Percentiles rank a stretch among this genome's conserved stretches.
Conservation (phyloP, 2,113 vertebrate genomes). For the Phrynocephalus versicolor region DNA sequence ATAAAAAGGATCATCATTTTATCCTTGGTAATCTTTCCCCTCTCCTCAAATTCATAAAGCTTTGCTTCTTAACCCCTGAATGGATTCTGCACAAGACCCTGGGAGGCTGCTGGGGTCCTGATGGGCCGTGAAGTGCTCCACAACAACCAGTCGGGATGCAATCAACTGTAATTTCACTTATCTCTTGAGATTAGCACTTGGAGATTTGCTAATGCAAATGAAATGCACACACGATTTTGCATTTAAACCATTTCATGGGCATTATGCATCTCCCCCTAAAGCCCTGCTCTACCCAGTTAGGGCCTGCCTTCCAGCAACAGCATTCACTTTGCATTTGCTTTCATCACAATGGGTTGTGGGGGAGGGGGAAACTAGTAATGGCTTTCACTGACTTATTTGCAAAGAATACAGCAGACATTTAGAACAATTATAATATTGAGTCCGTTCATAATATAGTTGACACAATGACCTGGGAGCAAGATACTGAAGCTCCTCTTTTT, state of each 20-base stretch:
- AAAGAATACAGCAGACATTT: slow-evolving; percentile 44
- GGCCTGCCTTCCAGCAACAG: slow-evolving; percentile 34
- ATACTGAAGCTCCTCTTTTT: no score
- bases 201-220: slow-evolving; percentile 5
- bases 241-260: slow-evolving; percentile 27
- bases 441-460: slow-evolving; percentile 47
- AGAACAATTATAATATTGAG: slow-evolving; percentile 44
- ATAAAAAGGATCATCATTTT: slow-evolving; percentile 44
- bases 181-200: slow-evolving; percentile 17
- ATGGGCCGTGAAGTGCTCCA: background rate
- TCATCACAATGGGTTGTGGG: slow-evolving; percentile 32
- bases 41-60: slow-evolving; percentile 47
- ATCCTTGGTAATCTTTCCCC: slow-evolving; percentile 59
- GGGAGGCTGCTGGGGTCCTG: background rate
- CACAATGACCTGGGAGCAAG: slow-evolving; percentile 16
- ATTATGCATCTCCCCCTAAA: slow-evolving; percentile 35
- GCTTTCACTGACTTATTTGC: slow-evolving; percentile 47
- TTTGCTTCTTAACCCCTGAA: slow-evolving; percentile 30
- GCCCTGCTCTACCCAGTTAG: background rate
- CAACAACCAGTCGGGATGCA: slow-evolving; percentile 18
- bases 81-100: slow-evolving; percentile 13
- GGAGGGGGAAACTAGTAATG: slow-evolving; percentile 17
- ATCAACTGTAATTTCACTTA: slow-evolving; percentile 12
- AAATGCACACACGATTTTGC: slow-evolving; percentile 38
- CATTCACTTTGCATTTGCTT: slow-evolving; percentile 48